A percentile compares a stretch with the other conserved stretches of the same genome.
Evolutionary conservation across 2,797 vertebrate species (phyloP).

Genomic region (Mionectes olivaceus): DNA sequence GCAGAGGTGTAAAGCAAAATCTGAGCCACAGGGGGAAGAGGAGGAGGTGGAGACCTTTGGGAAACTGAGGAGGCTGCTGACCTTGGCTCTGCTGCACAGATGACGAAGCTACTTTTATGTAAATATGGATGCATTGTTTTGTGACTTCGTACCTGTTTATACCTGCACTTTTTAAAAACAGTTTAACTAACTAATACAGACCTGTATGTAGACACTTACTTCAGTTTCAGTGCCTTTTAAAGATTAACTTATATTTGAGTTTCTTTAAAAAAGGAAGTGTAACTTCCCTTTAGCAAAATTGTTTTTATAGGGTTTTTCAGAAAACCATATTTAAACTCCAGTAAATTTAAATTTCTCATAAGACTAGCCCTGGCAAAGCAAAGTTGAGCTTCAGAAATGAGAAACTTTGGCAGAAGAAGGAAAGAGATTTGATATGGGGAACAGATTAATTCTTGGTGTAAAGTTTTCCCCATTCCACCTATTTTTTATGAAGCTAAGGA

Average conservation of each 20-base stretch:
- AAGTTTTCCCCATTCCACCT: neutral
- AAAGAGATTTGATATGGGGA: neutral
- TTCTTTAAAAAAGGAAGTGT: neutral
- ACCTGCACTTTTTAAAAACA: neutral
- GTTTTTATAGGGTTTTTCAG: neutral
- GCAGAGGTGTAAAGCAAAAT: neutral
- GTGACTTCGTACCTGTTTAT: neutral
- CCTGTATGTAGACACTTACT: neutral
- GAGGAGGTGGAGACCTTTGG: neutral
- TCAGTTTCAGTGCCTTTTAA: neutral
- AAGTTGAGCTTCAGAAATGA: neutral
- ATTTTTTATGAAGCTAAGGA: neutral
- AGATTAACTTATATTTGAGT: neutral
- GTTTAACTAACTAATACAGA: neutral
- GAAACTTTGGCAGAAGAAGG: neutral
- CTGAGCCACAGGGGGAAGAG: neutral
- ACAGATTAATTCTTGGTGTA: neutral
- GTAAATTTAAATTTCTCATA: neutral
- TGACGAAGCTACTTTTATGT: neutral
- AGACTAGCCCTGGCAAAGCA: neutral
- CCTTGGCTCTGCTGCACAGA: neutral
- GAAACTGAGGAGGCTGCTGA: neutral
- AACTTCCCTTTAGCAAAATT: neutral
- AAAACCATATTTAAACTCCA: neutral
- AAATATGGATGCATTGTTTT: neutral